These are phyloP conservation scores for Noctua fimbriata DNA, from an alignment of 2,888 invertebrate species.

Conservation along the genomic window DNA sequence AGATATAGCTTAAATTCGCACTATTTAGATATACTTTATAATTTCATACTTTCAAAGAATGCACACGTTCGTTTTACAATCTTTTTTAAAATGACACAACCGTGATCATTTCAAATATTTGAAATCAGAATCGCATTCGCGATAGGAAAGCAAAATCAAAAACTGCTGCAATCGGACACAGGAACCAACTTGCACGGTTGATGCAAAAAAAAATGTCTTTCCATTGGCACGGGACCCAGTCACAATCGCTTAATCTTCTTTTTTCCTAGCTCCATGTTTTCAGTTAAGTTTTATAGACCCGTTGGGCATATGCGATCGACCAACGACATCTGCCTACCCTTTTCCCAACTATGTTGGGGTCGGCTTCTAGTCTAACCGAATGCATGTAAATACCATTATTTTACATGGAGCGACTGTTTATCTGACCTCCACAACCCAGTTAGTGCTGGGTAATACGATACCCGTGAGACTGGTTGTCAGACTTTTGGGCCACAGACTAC, in stretches of 20 bases:
- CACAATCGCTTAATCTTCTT: conserved; percentile 34
- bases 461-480: not conserved
- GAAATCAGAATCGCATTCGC: not conserved
- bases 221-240: conserved; percentile 43
- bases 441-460: not conserved
- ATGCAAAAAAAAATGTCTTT: conserved; percentile 39
- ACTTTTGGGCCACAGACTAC: not conserved
- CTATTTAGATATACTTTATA: not conserved
- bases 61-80: not conserved
- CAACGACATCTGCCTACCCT: conserved; percentile 21
- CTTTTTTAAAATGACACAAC: not conserved
- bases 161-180: conserved; percentile 9
- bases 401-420: not conserved
- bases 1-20: not conserved
- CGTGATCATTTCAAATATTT: not conserved
- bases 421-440: not conserved
- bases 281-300: conserved; percentile 50
- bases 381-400: not conserved
- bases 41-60: not conserved
- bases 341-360: not conserved
- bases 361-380: not conserved
- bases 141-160: conserved; percentile 12
- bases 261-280: conserved; percentile 52
- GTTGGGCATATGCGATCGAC: conserved; percentile 32
- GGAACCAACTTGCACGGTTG: conserved; percentile 13